These are phyloP conservation scores for Agonopterix arenella DNA, from an alignment of 2,888 invertebrate genomes.

Conservation along the genomic window DNA sequence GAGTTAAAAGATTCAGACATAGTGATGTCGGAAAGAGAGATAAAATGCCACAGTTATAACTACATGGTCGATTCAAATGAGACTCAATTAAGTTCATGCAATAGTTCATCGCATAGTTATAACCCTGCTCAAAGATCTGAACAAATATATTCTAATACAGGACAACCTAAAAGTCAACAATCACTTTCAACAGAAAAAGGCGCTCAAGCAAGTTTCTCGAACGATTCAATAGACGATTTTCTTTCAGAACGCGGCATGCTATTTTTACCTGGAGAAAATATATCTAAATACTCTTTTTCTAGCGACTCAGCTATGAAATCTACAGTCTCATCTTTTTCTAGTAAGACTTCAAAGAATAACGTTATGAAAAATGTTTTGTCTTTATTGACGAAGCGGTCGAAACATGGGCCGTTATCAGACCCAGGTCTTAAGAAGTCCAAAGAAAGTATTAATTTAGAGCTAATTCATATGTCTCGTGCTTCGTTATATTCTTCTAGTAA, in stretches of 20 bases:
- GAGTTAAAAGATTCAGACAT: slow-evolving; percentile 2
- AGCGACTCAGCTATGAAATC: slow-evolving; percentile 29
- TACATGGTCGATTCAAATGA: not conserved
- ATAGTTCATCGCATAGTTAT: not conserved
- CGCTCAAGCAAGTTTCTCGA: slow-evolving; percentile 51
- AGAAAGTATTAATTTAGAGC: slow-evolving; percentile 35
- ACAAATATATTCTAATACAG: not conserved
- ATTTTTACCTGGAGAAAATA: slow-evolving; percentile 36
- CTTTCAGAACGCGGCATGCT: slow-evolving; percentile 47
- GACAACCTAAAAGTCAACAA: slow-evolving; percentile 7
- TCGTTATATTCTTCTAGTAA: slow-evolving; percentile 44
- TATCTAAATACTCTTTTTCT: slow-evolving; percentile 44
- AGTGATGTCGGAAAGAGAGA: slow-evolving; percentile 39
- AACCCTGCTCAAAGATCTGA: not conserved
- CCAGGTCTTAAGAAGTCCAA: slow-evolving; percentile 34
- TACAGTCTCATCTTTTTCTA: slow-evolving; percentile 28
- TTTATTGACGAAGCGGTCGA: slow-evolving; percentile 35
- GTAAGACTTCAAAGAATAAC: slow-evolving; percentile 55
- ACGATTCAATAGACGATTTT: slow-evolving; percentile 59
- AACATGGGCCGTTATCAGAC: slow-evolving; percentile 40
- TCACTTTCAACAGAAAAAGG: slow-evolving; percentile 43
- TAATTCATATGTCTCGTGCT: slow-evolving; percentile 50
- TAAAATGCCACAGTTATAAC: slow-evolving; percentile 24
- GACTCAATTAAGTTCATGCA: not conserved
- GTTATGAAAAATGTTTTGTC: slow-evolving; percentile 42